Conservation (phyloP, 2,888 invertebrate genomes). For the Imbricaverruca yamaguchii region DNA sequence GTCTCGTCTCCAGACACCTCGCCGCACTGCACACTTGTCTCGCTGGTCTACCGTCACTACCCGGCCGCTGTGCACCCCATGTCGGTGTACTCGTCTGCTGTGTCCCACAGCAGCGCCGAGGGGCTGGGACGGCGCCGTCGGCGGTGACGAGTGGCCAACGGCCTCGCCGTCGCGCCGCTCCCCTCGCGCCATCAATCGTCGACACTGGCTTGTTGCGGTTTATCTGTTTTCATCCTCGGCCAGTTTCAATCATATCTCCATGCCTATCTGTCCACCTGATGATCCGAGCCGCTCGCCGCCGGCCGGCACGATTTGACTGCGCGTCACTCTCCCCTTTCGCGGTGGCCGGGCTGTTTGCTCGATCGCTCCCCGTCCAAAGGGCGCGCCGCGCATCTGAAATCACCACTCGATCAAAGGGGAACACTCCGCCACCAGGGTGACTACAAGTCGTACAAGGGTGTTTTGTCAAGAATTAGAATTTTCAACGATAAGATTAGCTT, state of each 20-base stretch:
- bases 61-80: too few species aligned
- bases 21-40: too few species aligned
- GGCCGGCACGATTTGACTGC: background rate
- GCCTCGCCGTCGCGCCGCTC: background rate
- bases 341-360: background rate
- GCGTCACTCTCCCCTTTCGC: background rate
- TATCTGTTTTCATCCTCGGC: slow-evolving; percentile 13
- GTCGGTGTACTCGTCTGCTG: too few species aligned
- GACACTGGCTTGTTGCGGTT: slow-evolving; percentile 5
- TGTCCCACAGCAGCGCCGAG: too few species aligned
- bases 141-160: too few species aligned
- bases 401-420: slow-evolving; percentile 18
- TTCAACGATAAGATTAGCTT: slow-evolving; percentile 18
- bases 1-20: too few species aligned
- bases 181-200: background rate
- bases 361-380: slow-evolving; percentile 9
- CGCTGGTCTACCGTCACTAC: too few species aligned
- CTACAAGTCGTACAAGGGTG: slow-evolving; percentile 7
- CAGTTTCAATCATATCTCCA: slow-evolving; percentile 18
- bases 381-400: slow-evolving; percentile 14
- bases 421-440: background rate
- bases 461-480: slow-evolving; percentile 20
- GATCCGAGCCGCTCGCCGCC: background rate
- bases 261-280: slow-evolving; percentile 20
- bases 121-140: too few species aligned